Conservation (phyloP, 2,113 vertebrate species). For the Heterochromis multidens region DNA sequence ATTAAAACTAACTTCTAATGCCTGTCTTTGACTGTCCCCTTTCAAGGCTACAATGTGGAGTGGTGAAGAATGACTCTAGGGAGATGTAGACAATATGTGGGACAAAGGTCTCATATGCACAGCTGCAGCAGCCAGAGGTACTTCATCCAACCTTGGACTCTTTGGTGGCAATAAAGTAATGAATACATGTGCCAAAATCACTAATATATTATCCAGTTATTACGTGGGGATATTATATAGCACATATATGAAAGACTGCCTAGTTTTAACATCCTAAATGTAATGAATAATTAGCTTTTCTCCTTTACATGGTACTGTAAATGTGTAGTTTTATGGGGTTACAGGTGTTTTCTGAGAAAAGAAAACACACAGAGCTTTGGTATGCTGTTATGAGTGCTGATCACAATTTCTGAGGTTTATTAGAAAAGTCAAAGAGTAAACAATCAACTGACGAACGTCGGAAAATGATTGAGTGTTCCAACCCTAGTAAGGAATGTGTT, state of each 20-base stretch:
- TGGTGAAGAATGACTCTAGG: not conserved
- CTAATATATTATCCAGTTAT: not conserved
- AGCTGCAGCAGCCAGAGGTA: not conserved
- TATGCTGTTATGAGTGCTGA: too few relatives aligned
- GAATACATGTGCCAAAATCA: not conserved
- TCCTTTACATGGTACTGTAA: not conserved
- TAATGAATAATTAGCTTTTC: not conserved
- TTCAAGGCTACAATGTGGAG: not conserved
- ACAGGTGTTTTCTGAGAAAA: not conserved
- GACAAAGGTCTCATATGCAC: not conserved
- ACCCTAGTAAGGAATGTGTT: conserved; percentile 30
- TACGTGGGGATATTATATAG: not conserved
- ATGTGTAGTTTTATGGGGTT: not conserved
- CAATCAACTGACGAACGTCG: not conserved
- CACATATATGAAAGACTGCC: not conserved
- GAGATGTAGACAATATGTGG: not conserved
- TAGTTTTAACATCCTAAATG: not conserved
- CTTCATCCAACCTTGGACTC: not conserved
- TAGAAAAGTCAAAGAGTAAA: not conserved
- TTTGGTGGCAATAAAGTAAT: not conserved
- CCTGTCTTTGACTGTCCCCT: not conserved
- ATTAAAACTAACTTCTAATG: not conserved
- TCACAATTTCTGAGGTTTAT: not conserved
- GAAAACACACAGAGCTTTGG: not conserved
- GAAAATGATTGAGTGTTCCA: not conserved